Conservation (phyloP, 2,888 invertebrate genomes). For the Adineta ricciae region DNA sequence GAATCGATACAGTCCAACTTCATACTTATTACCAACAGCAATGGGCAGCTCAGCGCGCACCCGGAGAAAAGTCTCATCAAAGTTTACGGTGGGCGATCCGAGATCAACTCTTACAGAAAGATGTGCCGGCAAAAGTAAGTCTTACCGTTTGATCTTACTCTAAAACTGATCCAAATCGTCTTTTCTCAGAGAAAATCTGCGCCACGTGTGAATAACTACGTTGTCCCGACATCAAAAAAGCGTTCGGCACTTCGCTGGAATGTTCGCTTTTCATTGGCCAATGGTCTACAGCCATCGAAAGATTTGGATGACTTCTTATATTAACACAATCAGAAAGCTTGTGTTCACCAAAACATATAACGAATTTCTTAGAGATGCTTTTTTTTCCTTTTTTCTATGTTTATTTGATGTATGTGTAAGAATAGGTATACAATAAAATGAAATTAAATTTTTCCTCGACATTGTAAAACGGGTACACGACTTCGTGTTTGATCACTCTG, state of each 20-base stretch:
- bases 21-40: constrained; percentile 27
- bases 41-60: constrained; percentile 37
- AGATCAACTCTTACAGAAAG: constrained; percentile 44
- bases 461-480: constrained; percentile 12
- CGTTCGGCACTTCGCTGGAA: constrained; percentile 45
- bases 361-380: background rate
- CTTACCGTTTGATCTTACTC: background rate
- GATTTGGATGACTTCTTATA: background rate
- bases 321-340: background rate
- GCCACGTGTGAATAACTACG: constrained; percentile 41
- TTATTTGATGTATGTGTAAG: background rate
- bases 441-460: constrained; percentile 1
- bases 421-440: background rate
- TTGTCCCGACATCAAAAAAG: constrained; percentile 47
- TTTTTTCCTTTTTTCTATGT: background rate
- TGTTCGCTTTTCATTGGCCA: constrained; percentile 38
- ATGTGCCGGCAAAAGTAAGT: constrained; percentile 44
- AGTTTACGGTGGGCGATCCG: constrained; percentile 45
- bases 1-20: constrained; percentile 24
- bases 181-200: background rate
- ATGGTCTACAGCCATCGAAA: constrained; percentile 21
- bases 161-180: background rate
- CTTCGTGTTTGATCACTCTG: background rate
- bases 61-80: constrained; percentile 47
- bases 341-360: background rate